Conservation (phyloP, 2,113 vertebrate species). For the Cairina moschata region DNA sequence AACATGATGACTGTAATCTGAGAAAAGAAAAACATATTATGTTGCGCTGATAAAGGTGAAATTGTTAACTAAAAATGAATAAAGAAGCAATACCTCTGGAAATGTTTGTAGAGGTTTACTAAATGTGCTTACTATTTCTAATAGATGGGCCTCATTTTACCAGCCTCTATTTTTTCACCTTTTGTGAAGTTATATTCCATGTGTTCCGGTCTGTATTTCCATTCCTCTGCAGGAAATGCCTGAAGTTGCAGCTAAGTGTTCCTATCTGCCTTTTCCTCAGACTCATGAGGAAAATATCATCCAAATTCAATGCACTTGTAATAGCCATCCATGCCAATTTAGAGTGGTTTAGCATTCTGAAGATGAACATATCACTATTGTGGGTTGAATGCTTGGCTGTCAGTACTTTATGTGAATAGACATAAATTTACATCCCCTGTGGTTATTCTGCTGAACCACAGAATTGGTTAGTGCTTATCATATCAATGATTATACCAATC, state of each 20-base stretch:
- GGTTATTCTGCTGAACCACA: not conserved
- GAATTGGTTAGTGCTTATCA: not conserved
- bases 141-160: not conserved
- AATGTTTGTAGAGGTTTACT: not conserved
- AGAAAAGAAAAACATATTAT: not conserved
- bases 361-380: not conserved
- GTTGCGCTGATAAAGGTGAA: not conserved
- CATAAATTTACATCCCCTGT: not conserved
- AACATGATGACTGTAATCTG: not conserved
- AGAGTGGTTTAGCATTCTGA: not conserved
- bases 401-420: not conserved
- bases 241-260: not conserved
- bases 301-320: not conserved
- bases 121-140: not conserved
- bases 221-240: not conserved
- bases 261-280: not conserved
- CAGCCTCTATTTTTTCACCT: not conserved
- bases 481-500: not conserved
- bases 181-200: not conserved
- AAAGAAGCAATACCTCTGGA: not conserved
- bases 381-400: not conserved
- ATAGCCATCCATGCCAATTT: not conserved
- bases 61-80: not conserved
- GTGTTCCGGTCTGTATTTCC: not conserved
- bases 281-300: fast-evolving